Base-by-base conservation (phyloP, 2,113 vertebrate genomes). In the Paracanthobrama guichenoti region DNA sequence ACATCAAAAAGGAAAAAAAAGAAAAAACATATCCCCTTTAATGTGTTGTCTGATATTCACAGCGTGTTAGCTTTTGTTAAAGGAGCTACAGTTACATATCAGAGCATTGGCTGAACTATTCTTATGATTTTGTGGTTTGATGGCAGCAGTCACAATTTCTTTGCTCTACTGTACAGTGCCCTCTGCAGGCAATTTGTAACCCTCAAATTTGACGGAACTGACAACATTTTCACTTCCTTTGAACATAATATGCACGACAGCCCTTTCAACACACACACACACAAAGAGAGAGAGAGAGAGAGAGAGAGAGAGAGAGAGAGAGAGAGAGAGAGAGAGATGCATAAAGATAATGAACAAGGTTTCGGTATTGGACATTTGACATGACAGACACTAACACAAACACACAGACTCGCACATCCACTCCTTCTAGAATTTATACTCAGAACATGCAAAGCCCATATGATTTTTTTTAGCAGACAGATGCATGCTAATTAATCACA, bases 401-500 rank as follows among this genome's bases (percentile, higher is more conserved):
- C 77, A 66, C 44, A 55, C 4, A 59, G 10, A 67, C 81, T 31
- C 8, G 48, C 62, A 53, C 39, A 83, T 69, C 24, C 24, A 50
- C 35, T 67, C 48, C 7, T 13, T 71, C 20, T 44, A 66, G 53
- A 77, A 67, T 46, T 79, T 50, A 20, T 57, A 57, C 31, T 57
- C 44, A 67, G 53, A 62, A 31, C 7, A 35, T 20, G 48, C 14
- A 44, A 24, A 80, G 80, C 24, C 28, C 12, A 60, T 79, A 50
- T 85, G n/a, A 53, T 7, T 71, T 72, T 71, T 72, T 84, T 78
- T 74, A 44, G 79, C 64, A 48, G 84, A 81, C 79, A 86, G 85
- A 90, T 86, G 73, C 79, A 89, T 83, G 86, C 88, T 87, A 92
- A 92, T 93, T 92, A 93, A 93, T 94, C 90, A 94, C 89, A 83